Percentiles rank a stretch among this genome's conserved stretches.
These are phyloP conservation scores for Oreochromis aureus DNA, from an alignment of 2,113 vertebrate genomes.

Conservation along the genomic window DNA sequence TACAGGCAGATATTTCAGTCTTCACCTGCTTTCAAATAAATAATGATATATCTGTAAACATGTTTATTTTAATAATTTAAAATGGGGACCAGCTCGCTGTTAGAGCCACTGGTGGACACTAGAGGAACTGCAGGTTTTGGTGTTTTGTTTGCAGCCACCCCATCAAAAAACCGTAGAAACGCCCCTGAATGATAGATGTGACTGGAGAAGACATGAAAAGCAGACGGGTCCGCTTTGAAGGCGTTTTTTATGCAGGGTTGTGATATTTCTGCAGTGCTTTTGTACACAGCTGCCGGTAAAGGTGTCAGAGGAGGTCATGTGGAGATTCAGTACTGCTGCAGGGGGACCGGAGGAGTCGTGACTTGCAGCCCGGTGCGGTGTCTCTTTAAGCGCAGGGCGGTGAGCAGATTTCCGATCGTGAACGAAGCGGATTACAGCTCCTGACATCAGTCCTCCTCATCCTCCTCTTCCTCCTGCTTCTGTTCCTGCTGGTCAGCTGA, in stretches of 20 bases:
- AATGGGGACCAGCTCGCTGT: neutral
- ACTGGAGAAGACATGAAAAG: neutral
- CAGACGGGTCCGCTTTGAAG: neutral
- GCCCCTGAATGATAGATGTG: neutral
- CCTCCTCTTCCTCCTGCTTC: neutral
- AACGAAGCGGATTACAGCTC: constrained; percentile 25
- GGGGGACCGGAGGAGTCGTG: neutral
- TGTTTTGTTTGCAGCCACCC: neutral
- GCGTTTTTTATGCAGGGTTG: neutral
- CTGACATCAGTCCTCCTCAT: neutral
- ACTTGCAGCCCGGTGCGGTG: neutral
- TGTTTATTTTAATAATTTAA: neutral
- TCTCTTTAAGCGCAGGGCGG: constrained; percentile 61
- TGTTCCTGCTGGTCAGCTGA: constrained; percentile 25
- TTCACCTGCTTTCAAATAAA: neutral
- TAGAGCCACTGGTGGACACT: neutral
- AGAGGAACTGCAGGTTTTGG: neutral
- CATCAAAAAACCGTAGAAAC: neutral
- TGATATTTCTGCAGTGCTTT: neutral
- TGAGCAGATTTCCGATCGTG: constrained; percentile 34
- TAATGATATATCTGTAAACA: neutral
- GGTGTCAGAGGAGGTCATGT: neutral
- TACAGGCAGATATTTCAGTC: neutral
- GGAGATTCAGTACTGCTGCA: neutral
- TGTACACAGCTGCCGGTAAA: neutral